Conservation (phyloP, 2,888 invertebrate genomes). For the Gibbula magus region DNA sequence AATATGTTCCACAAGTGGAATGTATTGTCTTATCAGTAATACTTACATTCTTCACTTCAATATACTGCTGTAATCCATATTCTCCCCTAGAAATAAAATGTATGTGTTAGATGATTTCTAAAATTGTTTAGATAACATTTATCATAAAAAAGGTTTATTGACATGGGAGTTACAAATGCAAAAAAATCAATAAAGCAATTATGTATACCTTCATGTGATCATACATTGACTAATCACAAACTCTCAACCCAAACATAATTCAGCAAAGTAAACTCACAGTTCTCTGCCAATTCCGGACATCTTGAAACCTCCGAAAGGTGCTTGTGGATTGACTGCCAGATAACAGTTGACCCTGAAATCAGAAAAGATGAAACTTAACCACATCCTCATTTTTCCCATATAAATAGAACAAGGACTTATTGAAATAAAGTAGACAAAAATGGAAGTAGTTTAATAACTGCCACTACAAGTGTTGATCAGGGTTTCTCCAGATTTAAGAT, state of each 20-base stretch:
- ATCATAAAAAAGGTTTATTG: neutral
- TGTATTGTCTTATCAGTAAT: neutral
- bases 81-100: conserved; percentile 76
- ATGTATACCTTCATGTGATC: neutral
- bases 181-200: neutral
- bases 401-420: too few species aligned
- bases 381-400: neutral
- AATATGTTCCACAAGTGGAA: too few species aligned
- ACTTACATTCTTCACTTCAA: conserved; percentile 72
- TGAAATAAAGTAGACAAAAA: too few species aligned
- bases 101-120: neutral
- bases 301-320: conserved; percentile 97
- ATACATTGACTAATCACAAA: too few species aligned
- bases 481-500: too few species aligned
- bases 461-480: too few species aligned
- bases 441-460: too few species aligned
- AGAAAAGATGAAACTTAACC: neutral
- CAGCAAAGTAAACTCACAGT: conserved; percentile 76
- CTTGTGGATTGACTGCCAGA: conserved; percentile 80
- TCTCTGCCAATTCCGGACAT: conserved; percentile 96
- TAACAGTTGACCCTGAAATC: conserved; percentile 67
- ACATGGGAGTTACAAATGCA: too few species aligned
- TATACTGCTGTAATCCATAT: conserved; percentile 69
- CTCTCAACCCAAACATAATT: neutral
- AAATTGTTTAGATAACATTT: neutral